Base-by-base conservation (phyloP, 2,113 vertebrate genomes). In the Paramisgurnus dabryanus region DNA sequence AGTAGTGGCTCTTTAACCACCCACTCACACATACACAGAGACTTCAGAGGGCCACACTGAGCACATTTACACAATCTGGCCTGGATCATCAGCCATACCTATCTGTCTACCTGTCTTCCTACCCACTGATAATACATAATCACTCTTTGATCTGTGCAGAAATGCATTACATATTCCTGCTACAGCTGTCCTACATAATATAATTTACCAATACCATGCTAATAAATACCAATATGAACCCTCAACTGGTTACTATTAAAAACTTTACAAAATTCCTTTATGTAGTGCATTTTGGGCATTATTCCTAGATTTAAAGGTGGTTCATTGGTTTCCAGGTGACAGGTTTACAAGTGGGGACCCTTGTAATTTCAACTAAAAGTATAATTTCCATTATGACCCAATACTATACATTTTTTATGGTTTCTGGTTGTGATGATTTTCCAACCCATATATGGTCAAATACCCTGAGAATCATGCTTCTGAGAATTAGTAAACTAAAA, bases 1-100 rank as follows among this genome's bases (percentile, higher is more conserved):
- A 85, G 83, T n/a, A 79, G 78, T 60, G 65, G 50, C 61, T 67
- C 63, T 78, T 76, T 80, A 86, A 75, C 83, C 82, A 55, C 82
- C 55, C 66, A 18, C 75, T 7, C 75, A 4, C 55, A 55, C 73
- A 78, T 58, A 73, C 53, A 65, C 17, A 61, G 63, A 22, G 57
- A 67, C 69, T 79, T 79, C 58, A 61, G 53, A 57, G 43, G 55
- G 45, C 39, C 49, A 65, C 27, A 22, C 15, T 47, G 18, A 66
- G 78, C 69, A 41, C 27, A 69, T 53, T 65, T 75, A 68, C 39
- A 79, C 39, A 45, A 27, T 67, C 12, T 67, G 55, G 45, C 67
- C 47, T 65, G 17, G 55, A 27, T 67, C 34, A 40, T 67, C 6
- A 10, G 71, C 43, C n/a, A 17, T 64, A 5, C 57, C n/a, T 45